Evolutionary conservation across 2,113 vertebrate species (phyloP).

Genomic region (Cyphomyrus plagiostoma): DNA sequence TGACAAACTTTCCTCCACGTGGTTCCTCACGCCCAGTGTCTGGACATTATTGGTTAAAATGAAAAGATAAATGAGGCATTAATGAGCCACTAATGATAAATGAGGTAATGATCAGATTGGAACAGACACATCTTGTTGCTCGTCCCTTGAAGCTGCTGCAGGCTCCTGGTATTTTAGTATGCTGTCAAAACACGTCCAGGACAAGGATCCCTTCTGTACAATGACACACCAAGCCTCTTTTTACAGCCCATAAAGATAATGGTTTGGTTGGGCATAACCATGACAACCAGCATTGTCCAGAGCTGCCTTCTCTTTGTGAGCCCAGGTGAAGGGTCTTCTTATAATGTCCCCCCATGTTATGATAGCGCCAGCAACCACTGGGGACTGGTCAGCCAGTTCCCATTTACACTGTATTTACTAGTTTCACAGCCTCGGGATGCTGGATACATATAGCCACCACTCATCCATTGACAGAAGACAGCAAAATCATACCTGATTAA

Average conservation of each 20-base stretch:
- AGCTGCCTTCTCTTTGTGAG: neutral
- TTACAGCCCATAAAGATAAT: constrained; percentile 1
- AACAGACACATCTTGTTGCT: neutral
- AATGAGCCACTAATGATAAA: neutral
- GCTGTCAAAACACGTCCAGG: neutral
- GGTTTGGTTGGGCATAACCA: constrained; percentile 1
- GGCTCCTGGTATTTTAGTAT: neutral
- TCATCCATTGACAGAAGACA: neutral
- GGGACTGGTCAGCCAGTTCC: neutral
- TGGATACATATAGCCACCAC: neutral
- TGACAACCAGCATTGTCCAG: neutral
- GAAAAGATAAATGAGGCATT: neutral
- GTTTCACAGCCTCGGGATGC: neutral
- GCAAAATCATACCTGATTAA: neutral
- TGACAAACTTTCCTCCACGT: neutral
- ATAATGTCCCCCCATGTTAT: neutral
- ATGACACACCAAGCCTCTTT: neutral
- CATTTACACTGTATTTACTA: neutral
- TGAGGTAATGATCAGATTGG: neutral
- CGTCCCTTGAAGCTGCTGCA: neutral
- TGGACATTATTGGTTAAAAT: neutral
- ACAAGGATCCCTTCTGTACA: neutral
- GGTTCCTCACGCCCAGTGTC: neutral
- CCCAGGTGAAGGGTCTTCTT: neutral
- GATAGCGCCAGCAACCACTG: neutral